Conservation (phyloP, 2,797 vertebrate species). For the Pitangus sulphuratus region DNA sequence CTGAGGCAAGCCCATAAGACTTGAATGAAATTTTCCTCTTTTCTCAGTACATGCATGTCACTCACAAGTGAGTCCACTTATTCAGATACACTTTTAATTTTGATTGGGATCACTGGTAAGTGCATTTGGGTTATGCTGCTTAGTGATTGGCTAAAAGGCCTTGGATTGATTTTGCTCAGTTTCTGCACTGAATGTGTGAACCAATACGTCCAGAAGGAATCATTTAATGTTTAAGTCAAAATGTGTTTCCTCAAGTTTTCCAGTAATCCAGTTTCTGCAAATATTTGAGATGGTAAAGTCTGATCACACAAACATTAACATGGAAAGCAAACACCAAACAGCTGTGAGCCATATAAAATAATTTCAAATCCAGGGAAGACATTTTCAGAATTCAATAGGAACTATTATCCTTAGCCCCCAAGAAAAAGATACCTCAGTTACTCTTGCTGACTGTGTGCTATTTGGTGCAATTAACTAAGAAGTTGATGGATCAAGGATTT, state of each 20-base stretch:
- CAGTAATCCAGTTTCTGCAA: conserved; percentile 25
- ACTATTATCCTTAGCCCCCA: background rate
- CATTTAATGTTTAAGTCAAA: background rate
- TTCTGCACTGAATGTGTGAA: background rate
- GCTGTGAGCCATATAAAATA: background rate
- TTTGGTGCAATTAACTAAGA: background rate
- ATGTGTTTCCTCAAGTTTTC: conserved; percentile 13
- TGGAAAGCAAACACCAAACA: conserved; percentile 5
- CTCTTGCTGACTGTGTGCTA: background rate
- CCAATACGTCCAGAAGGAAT: background rate
- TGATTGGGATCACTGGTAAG: background rate
- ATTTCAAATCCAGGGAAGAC: background rate
- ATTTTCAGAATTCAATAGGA: background rate
- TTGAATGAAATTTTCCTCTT: background rate
- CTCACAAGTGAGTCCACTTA: background rate
- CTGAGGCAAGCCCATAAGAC: fast-evolving
- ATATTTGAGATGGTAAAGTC: conserved; percentile 22
- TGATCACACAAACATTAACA: background rate
- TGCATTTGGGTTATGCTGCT: background rate
- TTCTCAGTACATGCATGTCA: background rate
- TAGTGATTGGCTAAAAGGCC: background rate
- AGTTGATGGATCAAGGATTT: background rate
- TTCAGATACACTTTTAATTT: background rate
- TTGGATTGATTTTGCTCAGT: background rate
- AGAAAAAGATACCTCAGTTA: background rate